Evolutionary conservation across 2,797 vertebrate species (phyloP).

Genomic region (Pseudomugil tenellus): DNA sequence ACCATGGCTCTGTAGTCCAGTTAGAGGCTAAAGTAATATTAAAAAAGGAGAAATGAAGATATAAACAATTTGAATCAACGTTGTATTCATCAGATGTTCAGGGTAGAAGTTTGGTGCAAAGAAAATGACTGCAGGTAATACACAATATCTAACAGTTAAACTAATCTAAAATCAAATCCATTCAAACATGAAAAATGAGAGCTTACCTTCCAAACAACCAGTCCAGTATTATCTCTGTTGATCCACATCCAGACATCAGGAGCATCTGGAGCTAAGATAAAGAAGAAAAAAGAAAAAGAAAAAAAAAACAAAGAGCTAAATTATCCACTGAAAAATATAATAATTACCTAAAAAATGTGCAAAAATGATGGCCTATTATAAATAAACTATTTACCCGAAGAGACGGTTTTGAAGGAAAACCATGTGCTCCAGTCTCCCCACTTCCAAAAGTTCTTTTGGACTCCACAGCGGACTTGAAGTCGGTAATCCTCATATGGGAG

Average conservation of each 20-base stretch:
- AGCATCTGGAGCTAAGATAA: conserved; percentile 72
- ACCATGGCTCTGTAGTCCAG: conserved; percentile 71
- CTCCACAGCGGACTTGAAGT: conserved; percentile 72
- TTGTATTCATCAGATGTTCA: not conserved
- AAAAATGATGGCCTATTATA: not conserved
- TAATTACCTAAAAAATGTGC: not conserved
- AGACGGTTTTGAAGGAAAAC: conserved; percentile 67
- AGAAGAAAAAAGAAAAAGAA: not conserved
- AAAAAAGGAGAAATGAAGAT: not conserved
- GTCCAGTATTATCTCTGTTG: conserved; percentile 61
- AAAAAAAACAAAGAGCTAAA: too few relatives aligned
- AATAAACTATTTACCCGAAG: conserved; percentile 63
- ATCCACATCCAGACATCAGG: conserved; percentile 80
- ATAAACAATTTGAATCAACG: not conserved
- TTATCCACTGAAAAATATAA: too few relatives aligned
- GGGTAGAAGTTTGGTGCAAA: not conserved
- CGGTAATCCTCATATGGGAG: conserved; percentile 70
- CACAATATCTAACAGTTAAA: not conserved
- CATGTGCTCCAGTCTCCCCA: conserved; percentile 80
- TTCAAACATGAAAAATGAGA: not conserved
- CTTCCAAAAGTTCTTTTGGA: conserved; percentile 78
- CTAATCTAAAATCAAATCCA: not conserved
- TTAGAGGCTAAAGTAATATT: conserved; percentile 67
- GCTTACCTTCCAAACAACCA: conserved; percentile 80
- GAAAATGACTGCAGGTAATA: not conserved